Evolutionary conservation across 2,797 vertebrate species (phyloP).

Genomic region (Scleropages formosus): DNA sequence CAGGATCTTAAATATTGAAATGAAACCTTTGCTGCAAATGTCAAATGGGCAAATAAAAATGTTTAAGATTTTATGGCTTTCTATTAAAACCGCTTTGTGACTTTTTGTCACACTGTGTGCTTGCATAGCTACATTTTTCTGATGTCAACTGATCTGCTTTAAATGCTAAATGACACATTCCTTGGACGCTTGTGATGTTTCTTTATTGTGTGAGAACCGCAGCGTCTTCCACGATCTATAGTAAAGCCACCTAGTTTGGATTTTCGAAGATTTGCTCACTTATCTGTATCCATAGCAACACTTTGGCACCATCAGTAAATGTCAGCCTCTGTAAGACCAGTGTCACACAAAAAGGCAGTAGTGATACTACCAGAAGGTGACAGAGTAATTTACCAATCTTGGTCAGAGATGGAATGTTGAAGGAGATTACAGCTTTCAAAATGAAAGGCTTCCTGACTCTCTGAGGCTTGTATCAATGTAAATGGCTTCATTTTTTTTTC

Average conservation of each 20-base stretch:
- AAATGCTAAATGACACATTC: conserved; percentile 4
- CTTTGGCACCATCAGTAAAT: conserved; percentile 23
- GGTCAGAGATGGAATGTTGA: conserved; percentile 20
- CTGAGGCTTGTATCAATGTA: not conserved
- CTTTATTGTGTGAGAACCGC: not conserved
- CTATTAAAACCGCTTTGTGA: not conserved
- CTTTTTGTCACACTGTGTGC: not conserved
- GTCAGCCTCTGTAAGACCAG: conserved; percentile 21
- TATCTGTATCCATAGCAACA: conserved; percentile 29
- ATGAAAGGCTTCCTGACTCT: conserved; percentile 26
- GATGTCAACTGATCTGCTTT: not conserved
- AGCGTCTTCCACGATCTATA: not conserved
- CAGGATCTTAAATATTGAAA: too few relatives aligned
- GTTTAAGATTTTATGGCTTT: too few relatives aligned
- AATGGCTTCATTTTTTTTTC: not conserved
- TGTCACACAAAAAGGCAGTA: conserved; percentile 8
- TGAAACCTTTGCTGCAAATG: too few relatives aligned
- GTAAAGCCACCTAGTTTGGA: conserved; percentile 5
- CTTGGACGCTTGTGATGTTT: not conserved
- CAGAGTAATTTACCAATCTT: conserved; percentile 7
- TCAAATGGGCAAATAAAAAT: too few relatives aligned
- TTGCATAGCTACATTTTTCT: not conserved
- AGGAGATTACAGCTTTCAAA: conserved; percentile 31
- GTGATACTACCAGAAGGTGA: conserved; percentile 23
- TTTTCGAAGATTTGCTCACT: not conserved